phyloP scores from a whole-genome alignment of 2,797 vertebrate genomes.

The Spinibarbus caldwelli region DNA sequence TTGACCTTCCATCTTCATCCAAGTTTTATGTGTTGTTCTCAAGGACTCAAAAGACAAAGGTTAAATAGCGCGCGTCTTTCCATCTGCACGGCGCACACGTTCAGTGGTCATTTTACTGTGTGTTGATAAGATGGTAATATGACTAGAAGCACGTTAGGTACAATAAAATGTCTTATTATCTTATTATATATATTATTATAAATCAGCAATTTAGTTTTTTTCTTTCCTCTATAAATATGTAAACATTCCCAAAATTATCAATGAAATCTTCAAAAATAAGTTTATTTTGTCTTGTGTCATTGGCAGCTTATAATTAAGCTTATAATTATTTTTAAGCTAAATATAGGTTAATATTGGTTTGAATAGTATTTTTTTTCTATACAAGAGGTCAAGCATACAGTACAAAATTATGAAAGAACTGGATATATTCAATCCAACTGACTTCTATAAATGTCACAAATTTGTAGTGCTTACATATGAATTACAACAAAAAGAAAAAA shows the following conservation, averaged over 20 bases:
- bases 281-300: background rate
- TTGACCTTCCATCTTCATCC: conserved; percentile 50
- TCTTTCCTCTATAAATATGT: background rate
- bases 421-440: background rate
- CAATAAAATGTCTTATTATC: background rate
- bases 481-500: background rate
- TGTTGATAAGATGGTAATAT: conserved; percentile 20
- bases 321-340: too few relatives aligned
- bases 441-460: background rate
- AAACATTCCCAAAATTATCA: background rate
- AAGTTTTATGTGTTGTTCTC: conserved; percentile 48
- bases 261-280: background rate
- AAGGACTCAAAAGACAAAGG: conserved; percentile 47
- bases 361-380: too few relatives aligned
- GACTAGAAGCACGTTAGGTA: conserved; percentile 1
- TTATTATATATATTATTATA: too few relatives aligned
- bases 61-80: conserved; percentile 6
- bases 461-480: background rate
- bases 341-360: background rate
- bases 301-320: too few relatives aligned
- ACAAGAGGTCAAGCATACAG: too few relatives aligned
- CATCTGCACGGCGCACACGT: background rate
- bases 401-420: too few relatives aligned
- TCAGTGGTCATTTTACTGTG: conserved; percentile 3
- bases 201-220: background rate